Conservation (phyloP, 1,140 invertebrate species). For the Musca domestica region DNA sequence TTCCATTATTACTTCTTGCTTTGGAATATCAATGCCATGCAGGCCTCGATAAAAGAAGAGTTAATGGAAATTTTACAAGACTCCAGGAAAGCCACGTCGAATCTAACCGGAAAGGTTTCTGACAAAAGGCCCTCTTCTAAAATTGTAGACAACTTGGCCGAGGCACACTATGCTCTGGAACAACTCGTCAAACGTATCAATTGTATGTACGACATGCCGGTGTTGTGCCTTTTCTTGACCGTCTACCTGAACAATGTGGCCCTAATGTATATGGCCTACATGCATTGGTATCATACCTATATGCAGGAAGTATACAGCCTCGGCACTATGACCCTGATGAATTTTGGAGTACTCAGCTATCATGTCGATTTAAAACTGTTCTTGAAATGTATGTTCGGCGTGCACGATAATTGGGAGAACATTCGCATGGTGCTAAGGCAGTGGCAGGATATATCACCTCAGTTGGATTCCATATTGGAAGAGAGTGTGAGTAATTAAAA, state of each 20-base stretch:
- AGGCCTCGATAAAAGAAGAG: no score
- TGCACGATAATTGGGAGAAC: background rate
- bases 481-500: conserved; percentile 10
- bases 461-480: background rate
- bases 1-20: no score
- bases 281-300: background rate
- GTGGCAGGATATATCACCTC: no score
- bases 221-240: background rate
- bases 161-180: background rate
- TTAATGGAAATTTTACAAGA: no score
- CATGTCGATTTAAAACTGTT: background rate
- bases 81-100: no score
- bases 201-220: background rate
- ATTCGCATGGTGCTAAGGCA: background rate
- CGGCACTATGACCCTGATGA: no score
- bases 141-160: no score
- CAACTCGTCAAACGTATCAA: background rate
- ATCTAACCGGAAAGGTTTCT: no score
- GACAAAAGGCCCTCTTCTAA: no score
- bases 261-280: background rate
- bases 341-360: no score
- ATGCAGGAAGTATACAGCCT: no score
- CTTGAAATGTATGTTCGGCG: background rate
- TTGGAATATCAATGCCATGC: no score
- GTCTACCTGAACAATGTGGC: background rate